Evolutionary conservation across 2,888 invertebrate species (phyloP), one percentile per base, ranked within the genome.

Genomic region (Crossocerus cetratus): DNA sequence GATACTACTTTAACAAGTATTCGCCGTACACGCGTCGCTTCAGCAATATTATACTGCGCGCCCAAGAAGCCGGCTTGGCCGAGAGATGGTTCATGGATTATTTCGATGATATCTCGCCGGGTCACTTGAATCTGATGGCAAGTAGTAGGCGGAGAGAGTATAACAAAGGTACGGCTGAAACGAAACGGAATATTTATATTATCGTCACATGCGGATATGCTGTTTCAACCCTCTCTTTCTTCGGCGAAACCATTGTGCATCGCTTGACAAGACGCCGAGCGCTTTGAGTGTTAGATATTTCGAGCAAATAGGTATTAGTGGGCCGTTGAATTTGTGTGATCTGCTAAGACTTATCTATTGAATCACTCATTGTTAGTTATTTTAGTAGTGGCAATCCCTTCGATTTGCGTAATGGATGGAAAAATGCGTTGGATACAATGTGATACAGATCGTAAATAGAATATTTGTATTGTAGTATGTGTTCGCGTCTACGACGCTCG

Each of bases 61-160:
- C 69, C 5, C 8, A 53, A 2, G 1, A 1, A 5, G 0, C 65
- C 2, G 73, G 67, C 2, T 59, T 76, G 18, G 16, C 20, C 0
- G 11, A 14, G 0, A 69, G 43, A 16, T 72, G 62, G 65, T 3
- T n/a, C 14, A 0, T 0, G 8, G 32, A 75, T 20, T 23, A 20
- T 5, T 1, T 45, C 32, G 32, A 32, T 8, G 0, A 11, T 56
- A 8, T 2, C 43, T 14, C 3, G 1, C 0, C 0, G 4, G 8
- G 18, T 2, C 20, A 32, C 11, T 32, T 32, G 11, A 2, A 4
- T 1, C 32, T 8, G 32, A n/a, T n/a, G n/a, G 5, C 49, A 49
- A 49, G 1, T 4, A n/a, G 3, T 11, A 49, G 13, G 4, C 16
- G 16, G 2, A 16, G 0, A 16, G 16, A 49, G 4, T 16, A 16